phyloP scores from a whole-genome alignment of 1,140 invertebrate genomes.

The Atta texana region DNA sequence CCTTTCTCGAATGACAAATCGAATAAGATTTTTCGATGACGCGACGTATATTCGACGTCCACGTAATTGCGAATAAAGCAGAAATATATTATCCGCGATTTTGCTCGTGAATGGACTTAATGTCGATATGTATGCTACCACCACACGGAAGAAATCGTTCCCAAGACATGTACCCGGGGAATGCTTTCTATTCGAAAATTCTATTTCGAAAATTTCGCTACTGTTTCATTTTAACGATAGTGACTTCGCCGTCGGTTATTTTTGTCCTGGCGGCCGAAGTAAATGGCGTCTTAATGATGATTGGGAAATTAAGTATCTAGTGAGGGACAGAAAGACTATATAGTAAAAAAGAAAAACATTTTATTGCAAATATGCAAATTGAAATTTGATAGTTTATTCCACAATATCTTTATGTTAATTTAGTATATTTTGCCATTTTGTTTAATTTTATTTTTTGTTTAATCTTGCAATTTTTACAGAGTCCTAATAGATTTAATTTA shows the following conservation, averaged over 20 bases:
- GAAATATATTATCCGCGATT: conserved; percentile 50
- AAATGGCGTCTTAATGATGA: conserved; percentile 12
- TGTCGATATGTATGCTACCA: not conserved
- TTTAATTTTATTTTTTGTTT: not conserved
- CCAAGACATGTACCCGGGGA: not conserved
- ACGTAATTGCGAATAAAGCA: conserved; percentile 48
- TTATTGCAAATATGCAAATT: not conserved
- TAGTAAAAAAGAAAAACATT: not conserved
- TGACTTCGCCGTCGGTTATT: conserved; percentile 5
- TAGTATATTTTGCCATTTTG: not conserved
- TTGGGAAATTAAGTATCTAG: not conserved
- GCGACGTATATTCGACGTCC: conserved; percentile 45
- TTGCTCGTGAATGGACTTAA: not conserved
- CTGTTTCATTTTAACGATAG: conserved; percentile 34
- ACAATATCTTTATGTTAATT: not conserved
- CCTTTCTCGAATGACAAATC: conserved; percentile 40
- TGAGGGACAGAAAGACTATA: not conserved
- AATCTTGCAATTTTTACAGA: conserved; percentile 4
- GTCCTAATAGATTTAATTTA: not conserved
- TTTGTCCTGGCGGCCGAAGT: not conserved
- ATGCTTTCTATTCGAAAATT: conserved; percentile 18
- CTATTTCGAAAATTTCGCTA: not conserved
- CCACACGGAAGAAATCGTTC: not conserved
- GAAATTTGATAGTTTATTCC: not conserved
- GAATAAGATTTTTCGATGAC: conserved; percentile 45